Conservation (phyloP, 2,888 invertebrate species). For the Aspidapion aeneum region DNA sequence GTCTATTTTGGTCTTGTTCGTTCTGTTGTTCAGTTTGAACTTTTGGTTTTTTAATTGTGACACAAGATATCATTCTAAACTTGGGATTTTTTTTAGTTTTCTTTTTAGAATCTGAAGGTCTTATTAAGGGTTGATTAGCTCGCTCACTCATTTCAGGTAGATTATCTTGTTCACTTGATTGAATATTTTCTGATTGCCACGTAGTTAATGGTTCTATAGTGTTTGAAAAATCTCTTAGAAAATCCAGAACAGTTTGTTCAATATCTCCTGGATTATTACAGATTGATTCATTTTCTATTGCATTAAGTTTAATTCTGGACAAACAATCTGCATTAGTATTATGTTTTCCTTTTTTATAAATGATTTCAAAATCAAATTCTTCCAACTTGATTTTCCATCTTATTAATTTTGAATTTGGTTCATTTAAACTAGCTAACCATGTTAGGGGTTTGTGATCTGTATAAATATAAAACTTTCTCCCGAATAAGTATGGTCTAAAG, state of each 20-base stretch:
- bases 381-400: slow-evolving; percentile 13
- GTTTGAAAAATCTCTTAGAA: not conserved
- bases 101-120: not conserved
- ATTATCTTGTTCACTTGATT: not conserved
- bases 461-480: slow-evolving; percentile 7
- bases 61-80: not conserved
- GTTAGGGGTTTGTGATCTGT: slow-evolving; percentile 24
- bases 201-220: not conserved
- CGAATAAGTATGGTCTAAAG: slow-evolving; percentile 24
- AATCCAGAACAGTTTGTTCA: not conserved
- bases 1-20: too few relatives aligned
- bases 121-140: not conserved
- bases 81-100: not conserved
- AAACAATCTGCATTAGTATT: slow-evolving; percentile 12
- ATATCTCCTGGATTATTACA: slow-evolving; percentile 4
- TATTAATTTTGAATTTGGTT: slow-evolving; percentile 13
- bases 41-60: not conserved
- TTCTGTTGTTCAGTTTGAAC: too few relatives aligned
- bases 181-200: not conserved
- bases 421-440: slow-evolving; percentile 21
- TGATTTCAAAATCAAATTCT: slow-evolving; percentile 14
- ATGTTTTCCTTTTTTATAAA: slow-evolving; percentile 11
- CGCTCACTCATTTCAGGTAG: too few relatives aligned
- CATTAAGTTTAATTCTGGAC: slow-evolving; percentile 8
- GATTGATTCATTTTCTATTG: slow-evolving; percentile 1